Evolutionary conservation across 2,797 vertebrate species (phyloP).

Genomic region (Dipus sagitta): DNA sequence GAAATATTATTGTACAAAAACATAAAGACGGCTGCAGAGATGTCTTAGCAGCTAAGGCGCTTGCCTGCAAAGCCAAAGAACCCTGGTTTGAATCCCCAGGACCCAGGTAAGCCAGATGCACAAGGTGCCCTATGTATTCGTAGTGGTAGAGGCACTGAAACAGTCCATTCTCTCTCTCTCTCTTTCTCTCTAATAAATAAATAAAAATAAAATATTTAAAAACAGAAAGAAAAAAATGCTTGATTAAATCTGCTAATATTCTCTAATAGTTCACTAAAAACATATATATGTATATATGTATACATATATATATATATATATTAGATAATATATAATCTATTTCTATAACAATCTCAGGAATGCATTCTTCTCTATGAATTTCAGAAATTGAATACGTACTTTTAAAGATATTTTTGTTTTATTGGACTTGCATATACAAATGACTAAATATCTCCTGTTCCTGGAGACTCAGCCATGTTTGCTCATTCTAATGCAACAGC

Average conservation of each 20-base stretch:
- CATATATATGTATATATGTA: not conserved
- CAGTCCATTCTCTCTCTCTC: too few species aligned
- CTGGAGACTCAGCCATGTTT: not conserved
- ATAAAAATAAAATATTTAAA: not conserved
- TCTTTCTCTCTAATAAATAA: too few species aligned
- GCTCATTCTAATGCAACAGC: not conserved
- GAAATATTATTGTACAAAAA: not conserved
- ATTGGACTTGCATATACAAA: not conserved
- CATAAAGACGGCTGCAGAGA: too few species aligned
- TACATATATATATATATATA: not conserved
- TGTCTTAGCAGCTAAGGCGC: too few species aligned
- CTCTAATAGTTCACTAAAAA: not conserved
- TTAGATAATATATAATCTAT: not conserved
- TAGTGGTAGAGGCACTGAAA: too few species aligned
- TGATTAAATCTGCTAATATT: not conserved
- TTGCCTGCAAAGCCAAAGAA: too few species aligned
- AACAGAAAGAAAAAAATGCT: not conserved
- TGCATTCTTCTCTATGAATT: not conserved
- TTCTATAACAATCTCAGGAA: not conserved
- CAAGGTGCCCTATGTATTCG: too few species aligned
- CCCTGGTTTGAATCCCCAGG: too few species aligned
- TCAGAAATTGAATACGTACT: not conserved
- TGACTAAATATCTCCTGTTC: not conserved
- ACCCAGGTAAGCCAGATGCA: too few species aligned
- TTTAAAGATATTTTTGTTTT: conserved; percentile 3